Evolutionary conservation across 2,888 invertebrate species (phyloP), one percentile per base, ranked within the genome.

Genomic region (Xestia c-nigrum): DNA sequence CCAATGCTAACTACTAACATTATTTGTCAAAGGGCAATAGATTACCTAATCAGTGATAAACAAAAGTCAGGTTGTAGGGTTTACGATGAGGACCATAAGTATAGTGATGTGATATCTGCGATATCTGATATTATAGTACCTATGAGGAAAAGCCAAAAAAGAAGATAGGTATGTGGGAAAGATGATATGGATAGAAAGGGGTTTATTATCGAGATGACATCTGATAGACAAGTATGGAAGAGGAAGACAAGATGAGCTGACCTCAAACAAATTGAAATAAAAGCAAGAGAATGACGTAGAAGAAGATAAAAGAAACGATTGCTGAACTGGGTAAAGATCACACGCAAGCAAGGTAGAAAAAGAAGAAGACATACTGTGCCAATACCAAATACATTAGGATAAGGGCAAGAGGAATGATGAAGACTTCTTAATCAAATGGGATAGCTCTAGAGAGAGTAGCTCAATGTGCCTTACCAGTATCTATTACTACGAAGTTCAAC

Each of bases 401-500:
- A 31, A 31, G 19, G 14, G 31, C 24, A 16, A 31, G 59, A 16
- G 16, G 16, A 59, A 31, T 59, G 3, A 31, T 31, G 16, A 31
- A 3, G 31, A 31, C 16, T 57, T 31, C 24, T 31, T 0, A 59
- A 31, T 31, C 24, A 24, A 57, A 55, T 21, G 9, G 7, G 14
- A 57, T 57, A 57, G 24, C 24, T 57, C 24, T 24, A 0, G 6
- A 43, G 43, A 43, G 14, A 24, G 57, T 7, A 19, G 1, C 31
- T 16, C 31, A 59, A 59, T 7, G 1, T 19, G 3, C 16, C 57
- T 24, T n/a, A 47, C 3, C 19, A 70, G 31, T 31, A 61, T 21
- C 31, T n/a, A 47, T 40, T 50, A 14, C n/a, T 10, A n/a, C 19
- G 43, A 12, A 78, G 52, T 78, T 65, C 46, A 65, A 38, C 5